A percentile compares a stretch with the other conserved stretches of the same genome.
These are phyloP conservation scores for Steinernema carpocapsae DNA, from an alignment of 2,888 invertebrate genomes.

Conservation along the genomic window DNA sequence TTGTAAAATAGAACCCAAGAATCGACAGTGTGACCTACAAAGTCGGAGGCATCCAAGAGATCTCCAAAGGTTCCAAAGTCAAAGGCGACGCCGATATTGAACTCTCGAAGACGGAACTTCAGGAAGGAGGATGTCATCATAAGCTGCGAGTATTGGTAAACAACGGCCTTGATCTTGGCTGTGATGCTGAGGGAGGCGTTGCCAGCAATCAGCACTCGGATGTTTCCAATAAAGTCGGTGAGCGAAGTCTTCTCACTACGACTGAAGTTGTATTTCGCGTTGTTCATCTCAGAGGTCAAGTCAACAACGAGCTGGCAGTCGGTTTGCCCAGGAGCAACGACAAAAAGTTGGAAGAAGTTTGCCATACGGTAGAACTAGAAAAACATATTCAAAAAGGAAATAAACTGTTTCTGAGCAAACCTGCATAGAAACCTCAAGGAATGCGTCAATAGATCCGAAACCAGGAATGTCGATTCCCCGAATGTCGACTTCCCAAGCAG, in stretches of 20 bases:
- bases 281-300: slow-evolving; percentile 20
- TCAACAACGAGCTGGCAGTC: slow-evolving; percentile 7
- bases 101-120: slow-evolving; percentile 11
- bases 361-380: slow-evolving; percentile 2
- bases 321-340: not conserved
- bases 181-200: not conserved
- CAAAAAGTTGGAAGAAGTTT: not conserved
- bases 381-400: not conserved
- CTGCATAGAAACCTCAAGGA: not conserved
- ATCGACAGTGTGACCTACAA: not conserved
- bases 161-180: slow-evolving; percentile 25
- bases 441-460: not conserved
- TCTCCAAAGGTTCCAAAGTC: slow-evolving; percentile 18
- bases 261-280: slow-evolving; percentile 21
- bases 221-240: slow-evolving; percentile 6
- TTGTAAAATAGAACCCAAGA: not conserved
- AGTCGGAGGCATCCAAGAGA: slow-evolving; percentile 3
- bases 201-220: not conserved
- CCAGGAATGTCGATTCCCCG: not conserved
- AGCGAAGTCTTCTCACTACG: not conserved
- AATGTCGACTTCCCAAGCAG: not conserved
- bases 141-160: slow-evolving; percentile 16
- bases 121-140: not conserved
- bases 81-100: not conserved
- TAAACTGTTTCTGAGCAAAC: not conserved